Evolutionary conservation across 2,888 invertebrate genomes (phyloP).

Genomic region (Sinopyrophorus schimmeli): DNA sequence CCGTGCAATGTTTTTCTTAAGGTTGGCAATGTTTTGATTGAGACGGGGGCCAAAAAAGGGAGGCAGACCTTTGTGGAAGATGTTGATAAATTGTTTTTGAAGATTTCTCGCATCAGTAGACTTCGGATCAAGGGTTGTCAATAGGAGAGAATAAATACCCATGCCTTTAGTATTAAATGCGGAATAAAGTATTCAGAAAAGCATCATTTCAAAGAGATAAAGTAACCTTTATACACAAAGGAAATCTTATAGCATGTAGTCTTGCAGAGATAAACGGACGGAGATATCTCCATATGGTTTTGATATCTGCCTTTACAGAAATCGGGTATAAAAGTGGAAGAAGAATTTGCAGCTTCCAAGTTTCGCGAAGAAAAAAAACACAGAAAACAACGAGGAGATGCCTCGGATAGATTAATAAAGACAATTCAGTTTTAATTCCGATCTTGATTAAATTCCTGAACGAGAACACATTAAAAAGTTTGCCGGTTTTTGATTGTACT

Average conservation of each 20-base stretch:
- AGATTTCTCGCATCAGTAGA: too few species aligned
- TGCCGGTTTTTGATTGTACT: constrained; percentile 14
- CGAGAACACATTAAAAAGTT: constrained; percentile 24
- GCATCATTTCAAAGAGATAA: constrained; percentile 14
- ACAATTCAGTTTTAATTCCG: constrained; percentile 23
- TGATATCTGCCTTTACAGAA: constrained; percentile 10
- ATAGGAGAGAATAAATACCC: constrained; percentile 13
- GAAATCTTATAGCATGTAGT: constrained; percentile 12
- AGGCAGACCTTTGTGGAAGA: too few species aligned
- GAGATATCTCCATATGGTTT: constrained; percentile 15
- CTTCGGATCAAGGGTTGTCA: constrained; percentile 7
- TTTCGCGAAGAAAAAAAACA: constrained; percentile 2
- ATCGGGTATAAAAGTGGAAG: constrained; percentile 1
- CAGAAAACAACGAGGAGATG: constrained; percentile 2
- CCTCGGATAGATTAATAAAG: constrained; percentile 19
- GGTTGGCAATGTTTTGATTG: too few species aligned
- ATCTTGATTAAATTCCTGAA: constrained; percentile 22
- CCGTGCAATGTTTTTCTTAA: too few species aligned
- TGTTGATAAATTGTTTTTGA: too few species aligned
- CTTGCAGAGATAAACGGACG: constrained; percentile 9
- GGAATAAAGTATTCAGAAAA: constrained; percentile 15
- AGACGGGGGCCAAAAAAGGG: too few species aligned
- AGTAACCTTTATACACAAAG: constrained; percentile 15
- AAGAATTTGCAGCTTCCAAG: constrained; percentile 3
- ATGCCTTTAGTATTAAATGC: constrained; percentile 7